A percentile compares a stretch with the other conserved stretches of the same genome.
Conservation (phyloP, 2,113 vertebrate genomes). For the Eudyptes chrysolophus region DNA sequence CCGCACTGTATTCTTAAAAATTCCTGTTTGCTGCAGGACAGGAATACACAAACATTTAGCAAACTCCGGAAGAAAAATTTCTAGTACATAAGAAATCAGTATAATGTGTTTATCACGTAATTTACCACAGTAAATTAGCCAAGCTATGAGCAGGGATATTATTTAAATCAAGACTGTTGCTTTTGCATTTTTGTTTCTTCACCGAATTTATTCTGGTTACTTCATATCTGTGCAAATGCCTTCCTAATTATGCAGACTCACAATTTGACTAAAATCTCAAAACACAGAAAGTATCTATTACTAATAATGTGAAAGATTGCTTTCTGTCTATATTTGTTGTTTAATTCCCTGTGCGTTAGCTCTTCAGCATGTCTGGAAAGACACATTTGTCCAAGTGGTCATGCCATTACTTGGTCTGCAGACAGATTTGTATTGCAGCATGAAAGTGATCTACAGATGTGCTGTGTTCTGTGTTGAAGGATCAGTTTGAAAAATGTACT, state of each 20-base stretch:
- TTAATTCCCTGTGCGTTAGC: background rate
- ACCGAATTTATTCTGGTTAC: conserved; percentile 18
- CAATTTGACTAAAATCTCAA: background rate
- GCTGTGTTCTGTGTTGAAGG: background rate
- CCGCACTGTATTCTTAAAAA: background rate
- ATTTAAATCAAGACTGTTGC: background rate
- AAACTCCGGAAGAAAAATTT: background rate
- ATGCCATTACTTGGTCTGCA: background rate
- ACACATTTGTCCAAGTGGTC: background rate
- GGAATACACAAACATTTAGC: background rate
- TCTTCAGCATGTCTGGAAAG: background rate
- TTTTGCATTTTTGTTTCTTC: conserved; percentile 6
- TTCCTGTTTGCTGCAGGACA: background rate
- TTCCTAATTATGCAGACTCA: background rate
- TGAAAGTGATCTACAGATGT: background rate
- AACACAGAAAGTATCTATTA: background rate
- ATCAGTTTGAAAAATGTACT: background rate
- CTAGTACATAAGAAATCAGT: background rate
- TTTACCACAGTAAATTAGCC: conserved; percentile 27
- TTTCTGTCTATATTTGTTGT: background rate
- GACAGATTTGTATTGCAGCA: background rate
- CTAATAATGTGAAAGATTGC: background rate
- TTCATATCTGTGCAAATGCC: background rate
- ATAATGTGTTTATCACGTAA: background rate
- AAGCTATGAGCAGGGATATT: background rate